Conservation (phyloP, 1,140 invertebrate species). For the Delia radicum region DNA sequence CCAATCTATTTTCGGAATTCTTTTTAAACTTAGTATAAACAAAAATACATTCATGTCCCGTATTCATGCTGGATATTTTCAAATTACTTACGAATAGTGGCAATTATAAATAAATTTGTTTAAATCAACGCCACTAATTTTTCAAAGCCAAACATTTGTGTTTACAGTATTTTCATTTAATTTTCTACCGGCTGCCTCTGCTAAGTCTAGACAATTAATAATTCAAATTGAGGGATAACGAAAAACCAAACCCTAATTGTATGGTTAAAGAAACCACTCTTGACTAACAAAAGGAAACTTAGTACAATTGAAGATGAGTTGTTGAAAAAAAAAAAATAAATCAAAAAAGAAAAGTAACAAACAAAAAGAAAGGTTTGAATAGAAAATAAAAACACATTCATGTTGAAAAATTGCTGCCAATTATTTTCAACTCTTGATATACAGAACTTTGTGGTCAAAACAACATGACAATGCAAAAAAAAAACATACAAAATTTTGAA, state of each 20-base stretch:
- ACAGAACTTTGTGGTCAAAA: slow-evolving; percentile 18
- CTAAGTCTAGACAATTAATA: slow-evolving; percentile 19
- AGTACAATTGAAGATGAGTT: slow-evolving; percentile 9
- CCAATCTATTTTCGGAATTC: too few relatives aligned
- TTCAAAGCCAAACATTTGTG: not conserved
- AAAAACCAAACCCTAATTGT: slow-evolving; percentile 8
- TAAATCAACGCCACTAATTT: slow-evolving; percentile 20
- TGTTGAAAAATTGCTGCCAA: slow-evolving; percentile 14
- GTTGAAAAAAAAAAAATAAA: not conserved
- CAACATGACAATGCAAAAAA: slow-evolving; percentile 22
- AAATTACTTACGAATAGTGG: not conserved
- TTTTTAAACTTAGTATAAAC: too few relatives aligned
- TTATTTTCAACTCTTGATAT: slow-evolving; percentile 8
- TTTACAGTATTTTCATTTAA: not conserved
- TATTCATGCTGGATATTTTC: not conserved
- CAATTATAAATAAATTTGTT: slow-evolving; percentile 22
- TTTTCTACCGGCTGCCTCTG: slow-evolving; percentile 2
- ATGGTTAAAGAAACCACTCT: not conserved
- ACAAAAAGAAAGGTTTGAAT: not conserved
- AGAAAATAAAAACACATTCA: not conserved
- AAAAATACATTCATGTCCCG: too few relatives aligned
- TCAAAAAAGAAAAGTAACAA: not conserved
- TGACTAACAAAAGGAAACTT: not conserved
- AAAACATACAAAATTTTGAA: not conserved
- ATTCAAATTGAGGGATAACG: slow-evolving; percentile 7